A percentile compares a stretch with the other conserved stretches of the same genome.
Conservation (phyloP, 1,140 invertebrate genomes). For the fruit fly (Drosophila melanogaster) region DNA sequence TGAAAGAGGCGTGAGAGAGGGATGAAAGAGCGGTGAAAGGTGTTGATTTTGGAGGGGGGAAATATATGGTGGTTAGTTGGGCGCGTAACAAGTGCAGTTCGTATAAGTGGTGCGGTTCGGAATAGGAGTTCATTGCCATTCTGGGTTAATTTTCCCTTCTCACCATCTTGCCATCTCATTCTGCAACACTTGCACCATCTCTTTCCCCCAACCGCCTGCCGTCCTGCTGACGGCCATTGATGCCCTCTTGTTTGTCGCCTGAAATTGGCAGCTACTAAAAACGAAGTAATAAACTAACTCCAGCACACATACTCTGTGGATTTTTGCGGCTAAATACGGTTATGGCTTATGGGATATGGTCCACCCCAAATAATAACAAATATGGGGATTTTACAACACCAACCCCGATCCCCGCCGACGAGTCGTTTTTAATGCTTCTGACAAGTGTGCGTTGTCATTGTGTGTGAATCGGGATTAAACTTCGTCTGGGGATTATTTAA, state of each 20-base stretch:
- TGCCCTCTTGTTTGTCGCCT: conserved; percentile 67
- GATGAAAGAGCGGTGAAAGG: conserved; percentile 17
- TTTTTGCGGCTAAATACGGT: conserved; percentile 59
- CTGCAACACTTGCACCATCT: background rate
- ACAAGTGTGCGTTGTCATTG: conserved; percentile 37
- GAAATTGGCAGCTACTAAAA: conserved; percentile 81
- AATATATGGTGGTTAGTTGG: conserved; percentile 11
- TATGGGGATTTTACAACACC: conserved; percentile 41
- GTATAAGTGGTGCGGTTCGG: conserved; percentile 54
- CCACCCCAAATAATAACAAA: conserved; percentile 46
- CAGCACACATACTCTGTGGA: conserved; percentile 29
- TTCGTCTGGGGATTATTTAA: conserved; percentile 53
- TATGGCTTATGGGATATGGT: conserved; percentile 51
- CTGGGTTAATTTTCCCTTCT: conserved; percentile 1
- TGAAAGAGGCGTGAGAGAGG: conserved; percentile 3
- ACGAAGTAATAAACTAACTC: conserved; percentile 79
- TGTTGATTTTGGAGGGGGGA: conserved; percentile 26
- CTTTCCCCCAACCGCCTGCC: conserved; percentile 10
- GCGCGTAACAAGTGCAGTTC: conserved; percentile 73
- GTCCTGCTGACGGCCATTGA: conserved; percentile 26
- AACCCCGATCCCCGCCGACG: conserved; percentile 1
- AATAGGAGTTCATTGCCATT: conserved; percentile 35
- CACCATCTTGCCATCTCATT: conserved; percentile 14
- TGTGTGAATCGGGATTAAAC: conserved; percentile 32
- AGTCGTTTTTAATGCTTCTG: conserved; percentile 42